Evolutionary conservation across 2,888 invertebrate genomes (phyloP), one percentile per base, ranked within the genome.

Genomic region (Luffia ferchaultella): DNA sequence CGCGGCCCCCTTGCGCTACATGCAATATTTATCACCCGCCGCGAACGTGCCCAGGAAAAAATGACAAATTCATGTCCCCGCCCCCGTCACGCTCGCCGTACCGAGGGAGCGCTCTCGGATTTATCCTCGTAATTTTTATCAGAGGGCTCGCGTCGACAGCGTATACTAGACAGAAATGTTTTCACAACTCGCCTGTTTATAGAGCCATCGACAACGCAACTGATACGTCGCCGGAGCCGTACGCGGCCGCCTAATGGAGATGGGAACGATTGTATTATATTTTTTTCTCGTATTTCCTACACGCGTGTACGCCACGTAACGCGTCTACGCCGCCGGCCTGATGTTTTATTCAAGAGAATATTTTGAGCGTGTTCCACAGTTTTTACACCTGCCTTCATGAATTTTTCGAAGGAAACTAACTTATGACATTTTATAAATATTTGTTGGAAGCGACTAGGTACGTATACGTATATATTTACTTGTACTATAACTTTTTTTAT

Each of bases 21-120:
- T 82, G 77, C 80, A 79, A 82, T 82, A 82, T 82, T 82, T 80
- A 82, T 82, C 76, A 79, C 76, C 70, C 72, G 68, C 68, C 70
- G 73, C 72, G 76, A 71, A 78, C 79, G 78, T 79, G 79, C 73
- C 76, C 72, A 65, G 71, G 78, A 79, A 80, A 80, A 79, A 80
- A 82, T 82, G 79, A 82, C 80, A 82, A 82, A 82, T 82, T 80
- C 80, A 79, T 80, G 78, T 73, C 70, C 64, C 70, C 69, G 68
- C 67, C 57, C 59, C 61, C 59, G 58, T 61, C 62, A 63, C 63
- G 59, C 58, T 62, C 54, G 58, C 59, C n/a, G n/a, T n/a, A n/a
- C n/a, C n/a, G n/a, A n/a, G 64, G 57, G 63, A 58, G 60, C 63
- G 60, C 63, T 46, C 54, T 69, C 71, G 73, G 75, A 77, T 78